Evolutionary conservation across 30 jellyfish, hydroid and myxozoan genomes (phyloP).

Genomic region (Pseudorhiza aurosa): DNA sequence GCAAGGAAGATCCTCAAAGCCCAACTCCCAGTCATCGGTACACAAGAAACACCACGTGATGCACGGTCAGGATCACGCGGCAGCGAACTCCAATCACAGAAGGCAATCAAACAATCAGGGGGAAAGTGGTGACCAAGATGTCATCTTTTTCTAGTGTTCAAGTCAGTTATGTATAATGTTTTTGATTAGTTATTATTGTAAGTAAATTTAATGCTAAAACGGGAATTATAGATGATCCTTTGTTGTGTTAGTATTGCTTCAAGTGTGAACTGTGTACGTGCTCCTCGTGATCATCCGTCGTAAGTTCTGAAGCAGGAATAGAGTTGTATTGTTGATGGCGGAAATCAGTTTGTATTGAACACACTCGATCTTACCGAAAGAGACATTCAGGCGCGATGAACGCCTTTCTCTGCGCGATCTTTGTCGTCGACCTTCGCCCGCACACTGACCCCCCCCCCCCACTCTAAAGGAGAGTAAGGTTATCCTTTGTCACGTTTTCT

Average conservation of each 20-base stretch:
- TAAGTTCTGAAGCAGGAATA: no score
- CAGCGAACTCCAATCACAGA: constrained; percentile 13
- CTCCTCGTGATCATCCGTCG: background rate
- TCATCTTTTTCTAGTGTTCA: constrained; percentile 56
- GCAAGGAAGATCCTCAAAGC: constrained; percentile 14
- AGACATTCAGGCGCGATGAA: no score
- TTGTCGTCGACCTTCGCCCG: no score
- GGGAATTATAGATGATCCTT: constrained; percentile 1
- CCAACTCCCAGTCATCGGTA: constrained; percentile 40
- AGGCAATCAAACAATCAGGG: constrained; percentile 24
- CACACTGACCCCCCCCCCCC: no score
- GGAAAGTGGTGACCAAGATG: constrained; percentile 36
- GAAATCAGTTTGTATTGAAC: no score
- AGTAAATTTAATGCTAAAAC: background rate
- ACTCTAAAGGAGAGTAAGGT: no score
- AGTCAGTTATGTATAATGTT: background rate
- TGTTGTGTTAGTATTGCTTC: constrained; percentile 1
- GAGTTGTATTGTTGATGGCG: no score
- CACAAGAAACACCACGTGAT: constrained; percentile 36
- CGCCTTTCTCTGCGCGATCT: no score
- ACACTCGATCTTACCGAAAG: no score
- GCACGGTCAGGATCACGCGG: constrained; percentile 19
- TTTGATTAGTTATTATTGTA: background rate
- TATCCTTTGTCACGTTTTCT: no score
- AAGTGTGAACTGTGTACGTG: background rate